These are phyloP conservation scores for Zaprionus gabonicus DNA, from an alignment of 1,140 invertebrate genomes.

Conservation along the genomic window DNA sequence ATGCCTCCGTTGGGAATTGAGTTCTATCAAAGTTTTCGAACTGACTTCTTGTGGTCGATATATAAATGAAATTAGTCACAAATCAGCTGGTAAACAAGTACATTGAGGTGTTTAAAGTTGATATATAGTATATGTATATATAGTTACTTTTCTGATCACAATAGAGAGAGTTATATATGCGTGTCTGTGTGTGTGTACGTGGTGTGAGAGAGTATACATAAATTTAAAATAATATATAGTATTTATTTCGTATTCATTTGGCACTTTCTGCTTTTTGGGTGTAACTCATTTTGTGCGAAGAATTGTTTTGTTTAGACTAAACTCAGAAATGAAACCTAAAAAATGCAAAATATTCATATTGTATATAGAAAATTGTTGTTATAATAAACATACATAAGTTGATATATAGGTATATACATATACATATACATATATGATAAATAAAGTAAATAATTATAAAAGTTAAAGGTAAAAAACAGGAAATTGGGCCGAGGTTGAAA, in stretches of 20 bases:
- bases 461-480: conserved; percentile 75
- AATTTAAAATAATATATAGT: conserved; percentile 22
- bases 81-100: conserved; percentile 61
- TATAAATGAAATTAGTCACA: conserved; percentile 76
- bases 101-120: conserved; percentile 55
- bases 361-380: conserved; percentile 24
- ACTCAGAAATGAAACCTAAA: conserved; percentile 47
- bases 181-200: conserved; percentile 21
- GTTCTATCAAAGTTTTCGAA: conserved; percentile 15
- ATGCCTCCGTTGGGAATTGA: conserved; percentile 58
- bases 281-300: conserved; percentile 77
- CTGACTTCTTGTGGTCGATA: conserved; percentile 14
- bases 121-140: conserved; percentile 31
- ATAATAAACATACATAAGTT: conserved; percentile 48
- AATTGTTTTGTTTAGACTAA: conserved; percentile 16
- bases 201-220: conserved; percentile 25
- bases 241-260: conserved; percentile 22
- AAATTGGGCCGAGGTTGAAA: conserved; percentile 84
- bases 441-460: conserved; percentile 55
- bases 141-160: conserved; percentile 34
- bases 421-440: conserved; percentile 50
- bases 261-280: conserved; percentile 61
- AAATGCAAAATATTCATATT: conserved; percentile 39
- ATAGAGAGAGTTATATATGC: conserved; percentile 9
- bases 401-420: conserved; percentile 46